Percentiles rank a stretch among this genome's conserved stretches.
Conservation (phyloP, 2,888 invertebrate species). For the Gymnosoma rotundatum region DNA sequence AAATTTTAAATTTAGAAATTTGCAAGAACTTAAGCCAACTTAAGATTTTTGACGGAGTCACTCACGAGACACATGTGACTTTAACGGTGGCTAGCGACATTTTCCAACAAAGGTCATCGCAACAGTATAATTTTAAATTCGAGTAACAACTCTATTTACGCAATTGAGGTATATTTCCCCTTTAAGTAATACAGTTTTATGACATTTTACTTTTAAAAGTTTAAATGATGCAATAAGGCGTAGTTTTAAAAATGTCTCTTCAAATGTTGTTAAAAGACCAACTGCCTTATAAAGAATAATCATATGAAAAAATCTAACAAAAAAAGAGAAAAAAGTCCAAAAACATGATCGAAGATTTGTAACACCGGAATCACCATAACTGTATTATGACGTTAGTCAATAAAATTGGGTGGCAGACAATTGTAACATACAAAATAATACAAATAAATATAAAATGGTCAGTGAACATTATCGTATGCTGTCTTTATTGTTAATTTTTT, state of each 20-base stretch:
- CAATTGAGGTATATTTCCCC: constrained; percentile 19
- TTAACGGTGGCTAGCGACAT: no score
- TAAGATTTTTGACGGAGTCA: no score
- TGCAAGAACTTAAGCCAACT: no score
- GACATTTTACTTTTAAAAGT: constrained; percentile 53
- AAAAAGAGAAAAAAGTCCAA: not conserved
- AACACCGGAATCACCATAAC: constrained; percentile 70
- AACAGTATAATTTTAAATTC: no score
- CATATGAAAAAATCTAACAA: constrained; percentile 12
- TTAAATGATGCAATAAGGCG: constrained; percentile 69
- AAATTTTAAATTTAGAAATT: no score
- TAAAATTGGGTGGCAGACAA: constrained; percentile 66
- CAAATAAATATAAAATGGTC: constrained; percentile 34
- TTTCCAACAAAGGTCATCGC: no score
- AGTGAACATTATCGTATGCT: not conserved
- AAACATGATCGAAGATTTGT: constrained; percentile 67
- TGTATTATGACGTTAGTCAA: constrained; percentile 66
- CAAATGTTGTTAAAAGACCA: constrained; percentile 59
- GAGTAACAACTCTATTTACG: no score
- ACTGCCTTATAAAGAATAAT: constrained; percentile 65
- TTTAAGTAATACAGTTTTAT: constrained; percentile 28
- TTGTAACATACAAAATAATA: constrained; percentile 43
- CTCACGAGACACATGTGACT: no score
- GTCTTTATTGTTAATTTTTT: not conserved
- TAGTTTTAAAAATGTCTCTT: constrained; percentile 64